Evolutionary conservation across 2,888 invertebrate genomes (phyloP).

Genomic region (Pantelozetes paolii): DNA sequence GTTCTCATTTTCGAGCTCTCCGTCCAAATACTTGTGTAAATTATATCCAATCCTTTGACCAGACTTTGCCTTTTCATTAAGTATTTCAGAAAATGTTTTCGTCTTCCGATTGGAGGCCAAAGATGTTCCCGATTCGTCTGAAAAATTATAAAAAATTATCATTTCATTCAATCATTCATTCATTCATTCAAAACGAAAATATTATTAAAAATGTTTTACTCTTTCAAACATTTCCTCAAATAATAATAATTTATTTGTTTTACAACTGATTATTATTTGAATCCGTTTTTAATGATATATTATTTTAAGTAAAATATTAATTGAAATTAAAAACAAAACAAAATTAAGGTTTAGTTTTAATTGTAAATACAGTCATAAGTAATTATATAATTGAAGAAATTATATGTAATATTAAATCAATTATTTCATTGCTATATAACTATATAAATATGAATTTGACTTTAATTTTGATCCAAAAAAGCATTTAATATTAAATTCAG

Average conservation of each 20-base stretch:
- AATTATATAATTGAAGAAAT: too few relatives aligned
- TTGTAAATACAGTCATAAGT: too few relatives aligned
- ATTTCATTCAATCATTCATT: background rate
- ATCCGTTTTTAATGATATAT: too few relatives aligned
- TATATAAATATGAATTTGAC: background rate
- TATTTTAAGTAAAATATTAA: too few relatives aligned
- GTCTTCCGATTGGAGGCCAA: slow-evolving; percentile 80
- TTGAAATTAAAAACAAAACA: too few relatives aligned
- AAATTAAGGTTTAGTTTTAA: too few relatives aligned
- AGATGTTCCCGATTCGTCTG: slow-evolving; percentile 66
- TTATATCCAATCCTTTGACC: slow-evolving; percentile 44
- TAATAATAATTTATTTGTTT: too few relatives aligned
- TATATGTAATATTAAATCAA: too few relatives aligned
- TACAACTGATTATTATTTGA: too few relatives aligned
- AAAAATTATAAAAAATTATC: background rate
- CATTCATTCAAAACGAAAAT: too few relatives aligned
- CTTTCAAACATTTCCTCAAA: too few relatives aligned
- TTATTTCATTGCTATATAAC: background rate
- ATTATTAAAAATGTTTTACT: too few relatives aligned
- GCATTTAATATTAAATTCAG: background rate
- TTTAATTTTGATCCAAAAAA: background rate
- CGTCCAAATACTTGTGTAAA: slow-evolving; percentile 41
- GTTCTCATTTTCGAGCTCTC: slow-evolving; percentile 19
- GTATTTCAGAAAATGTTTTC: slow-evolving; percentile 92
- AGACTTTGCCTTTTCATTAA: slow-evolving; percentile 61